Base-by-base conservation (phyloP, 2,797 vertebrate genomes). In the Gallirallus australis region DNA sequence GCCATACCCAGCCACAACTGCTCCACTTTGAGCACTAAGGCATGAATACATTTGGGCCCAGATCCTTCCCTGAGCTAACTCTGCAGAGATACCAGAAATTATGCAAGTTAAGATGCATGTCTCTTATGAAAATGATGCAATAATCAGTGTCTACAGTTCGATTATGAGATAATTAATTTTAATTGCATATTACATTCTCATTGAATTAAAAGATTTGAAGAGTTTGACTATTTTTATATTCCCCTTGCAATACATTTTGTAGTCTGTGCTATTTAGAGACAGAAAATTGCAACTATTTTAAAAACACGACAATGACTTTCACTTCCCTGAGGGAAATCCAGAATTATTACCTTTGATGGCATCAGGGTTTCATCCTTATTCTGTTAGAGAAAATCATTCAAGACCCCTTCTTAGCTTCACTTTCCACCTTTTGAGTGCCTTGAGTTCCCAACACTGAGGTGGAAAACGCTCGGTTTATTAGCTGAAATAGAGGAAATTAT, bases 111-210 rank as follows among this genome's bases (percentile, higher is more conserved):
- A 96, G 97, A 97, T 97, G 95, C 93, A 96, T 84, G 88, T 97
- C 96, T 97, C 97, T 97, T 93, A 94, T 91, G n/a, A 97, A 97
- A 95, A 97, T 96, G 97, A 97, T 98, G 97, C 96, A 98, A 98
- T 98, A 97, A 98, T 98, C 97, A 96, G 97, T 97, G 95, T 97
- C 97, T 98, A 97, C 97, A 96, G 93, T 97, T 97, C 96, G 65
- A 97, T 98, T 98, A 98, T 97, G 96, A 97, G 93, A 97, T 98
- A 97, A 98, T 98, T 98, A 97, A 97, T 98, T 98, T 97, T 97
- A 98, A 98, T 98, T 98, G 96, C 97, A 97, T 96, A 97, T 98
- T 97, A 97, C 97, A 98, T 98, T 98, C 97, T 97, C 96, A 97
- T 97, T 97, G 96, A 98, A 98, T 98, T 98, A 97, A 97, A 98